A percentile compares a stretch with the other conserved stretches of the same genome.
phyloP scores from a whole-genome alignment of 2,888 invertebrate genomes.

The Andrena hattorfiana region DNA sequence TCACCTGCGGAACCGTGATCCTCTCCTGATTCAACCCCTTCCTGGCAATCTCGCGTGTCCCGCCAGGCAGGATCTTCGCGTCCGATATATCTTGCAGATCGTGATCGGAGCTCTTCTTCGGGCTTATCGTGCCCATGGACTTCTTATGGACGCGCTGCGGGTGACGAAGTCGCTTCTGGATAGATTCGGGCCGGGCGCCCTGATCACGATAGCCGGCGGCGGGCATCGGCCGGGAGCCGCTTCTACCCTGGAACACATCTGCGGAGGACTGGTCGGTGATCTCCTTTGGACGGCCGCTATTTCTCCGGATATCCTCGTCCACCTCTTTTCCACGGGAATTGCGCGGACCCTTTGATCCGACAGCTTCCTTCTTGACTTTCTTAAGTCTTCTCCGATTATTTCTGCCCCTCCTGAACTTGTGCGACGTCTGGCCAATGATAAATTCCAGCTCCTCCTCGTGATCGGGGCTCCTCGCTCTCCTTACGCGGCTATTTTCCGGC shows the following conservation, averaged over 20 bases:
- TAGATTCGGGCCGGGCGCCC: slow-evolving; percentile 36
- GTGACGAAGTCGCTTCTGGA: slow-evolving; percentile 60
- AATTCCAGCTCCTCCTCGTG: slow-evolving; percentile 76
- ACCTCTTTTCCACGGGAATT: slow-evolving; percentile 33
- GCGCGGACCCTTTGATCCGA: slow-evolving; percentile 54
- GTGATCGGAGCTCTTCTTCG: slow-evolving; percentile 41
- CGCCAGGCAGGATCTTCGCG: slow-evolving; percentile 40
- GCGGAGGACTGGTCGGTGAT: slow-evolving; percentile 36
- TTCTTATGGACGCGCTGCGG: slow-evolving; percentile 58
- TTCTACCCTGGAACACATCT: slow-evolving; percentile 21
- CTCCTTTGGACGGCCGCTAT: slow-evolving; percentile 33
- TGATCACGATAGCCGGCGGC: slow-evolving; percentile 51
- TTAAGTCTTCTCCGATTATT: slow-evolving; percentile 55
- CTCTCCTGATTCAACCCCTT: slow-evolving; percentile 41
- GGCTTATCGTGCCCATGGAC: slow-evolving; percentile 49
- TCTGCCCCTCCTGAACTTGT: slow-evolving; percentile 50
- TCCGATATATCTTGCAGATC: slow-evolving; percentile 52
- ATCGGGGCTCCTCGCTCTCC: slow-evolving; percentile 49
- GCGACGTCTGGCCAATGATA: slow-evolving; percentile 72
- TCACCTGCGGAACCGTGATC: slow-evolving; percentile 41
- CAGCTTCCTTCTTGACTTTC: slow-evolving; percentile 51
- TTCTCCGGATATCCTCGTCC: slow-evolving; percentile 33
- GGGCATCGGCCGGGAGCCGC: slow-evolving; percentile 32
- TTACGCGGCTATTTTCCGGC: not conserved
- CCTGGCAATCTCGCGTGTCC: slow-evolving; percentile 28